Evolutionary conservation across 2,113 vertebrate genomes (phyloP).

Genomic region (Calyptomena viridis): DNA sequence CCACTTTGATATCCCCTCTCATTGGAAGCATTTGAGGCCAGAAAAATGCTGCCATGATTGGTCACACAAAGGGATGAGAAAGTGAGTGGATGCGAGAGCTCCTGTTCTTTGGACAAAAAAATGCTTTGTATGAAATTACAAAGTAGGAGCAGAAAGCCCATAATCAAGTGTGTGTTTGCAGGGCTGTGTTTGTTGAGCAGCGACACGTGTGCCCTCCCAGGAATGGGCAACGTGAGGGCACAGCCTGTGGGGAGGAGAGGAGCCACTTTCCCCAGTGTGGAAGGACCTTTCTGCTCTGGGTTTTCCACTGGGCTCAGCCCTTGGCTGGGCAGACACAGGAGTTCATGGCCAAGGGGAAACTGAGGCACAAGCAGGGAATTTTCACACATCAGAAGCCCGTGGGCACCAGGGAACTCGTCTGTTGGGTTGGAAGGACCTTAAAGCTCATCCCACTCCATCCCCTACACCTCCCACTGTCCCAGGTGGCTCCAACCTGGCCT

Average conservation of each 20-base stretch:
- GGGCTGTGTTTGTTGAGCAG: background rate
- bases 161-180: background rate
- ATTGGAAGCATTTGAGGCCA: background rate
- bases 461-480: background rate
- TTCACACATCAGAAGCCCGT: fast-evolving
- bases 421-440: background rate
- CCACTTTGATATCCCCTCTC: slow-evolving; percentile 59
- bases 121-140: background rate
- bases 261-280: fast-evolving
- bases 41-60: slow-evolving; percentile 26
- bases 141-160: background rate
- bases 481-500: fast-evolving
- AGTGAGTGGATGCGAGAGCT: background rate
- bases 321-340: fast-evolving
- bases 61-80: slow-evolving; percentile 13
- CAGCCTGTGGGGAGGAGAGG: background rate
- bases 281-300: background rate
- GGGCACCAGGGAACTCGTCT: background rate
- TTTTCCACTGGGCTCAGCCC: background rate
- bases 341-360: background rate
- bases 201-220: fast-evolving
- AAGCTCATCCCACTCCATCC: background rate
- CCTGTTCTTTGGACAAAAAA: background rate
- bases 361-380: background rate
- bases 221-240: background rate